Conservation (phyloP, 2,888 invertebrate genomes). For the Drosophila mercatorum region DNA sequence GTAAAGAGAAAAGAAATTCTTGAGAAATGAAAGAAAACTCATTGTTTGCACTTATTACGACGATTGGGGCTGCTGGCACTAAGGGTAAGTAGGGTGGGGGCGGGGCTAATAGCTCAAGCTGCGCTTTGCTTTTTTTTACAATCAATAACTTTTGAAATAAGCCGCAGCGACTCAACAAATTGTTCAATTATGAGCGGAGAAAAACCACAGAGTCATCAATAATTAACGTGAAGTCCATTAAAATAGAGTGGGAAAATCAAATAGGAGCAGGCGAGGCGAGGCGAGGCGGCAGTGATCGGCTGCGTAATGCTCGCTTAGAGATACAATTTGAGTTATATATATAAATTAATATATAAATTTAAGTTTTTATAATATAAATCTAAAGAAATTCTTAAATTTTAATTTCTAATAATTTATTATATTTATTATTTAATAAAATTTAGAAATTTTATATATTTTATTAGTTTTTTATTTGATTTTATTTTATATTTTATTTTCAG, state of each 20-base stretch:
- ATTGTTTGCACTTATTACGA: constrained; percentile 43
- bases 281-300: not conserved
- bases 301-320: not conserved
- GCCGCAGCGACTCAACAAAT: constrained; percentile 63
- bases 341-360: too few species aligned
- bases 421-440: too few species aligned
- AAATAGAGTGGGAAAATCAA: constrained; percentile 13
- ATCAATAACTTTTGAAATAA: constrained; percentile 74
- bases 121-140: constrained; percentile 44
- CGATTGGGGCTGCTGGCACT: not conserved
- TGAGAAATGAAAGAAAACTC: constrained; percentile 71
- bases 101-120: constrained; percentile 40
- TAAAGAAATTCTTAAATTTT: too few species aligned
- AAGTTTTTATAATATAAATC: not conserved
- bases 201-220: constrained; percentile 74
- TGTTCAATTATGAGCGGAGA: constrained; percentile 64
- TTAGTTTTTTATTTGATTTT: too few species aligned
- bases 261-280: not conserved
- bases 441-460: too few species aligned
- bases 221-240: constrained; percentile 65
- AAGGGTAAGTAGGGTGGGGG: constrained; percentile 10
- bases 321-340: too few species aligned
- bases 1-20: constrained; percentile 68
- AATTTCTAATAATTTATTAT: too few species aligned
- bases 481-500: too few species aligned